Conservation (phyloP, 2,113 vertebrate genomes). For the Tringa solitaria region DNA sequence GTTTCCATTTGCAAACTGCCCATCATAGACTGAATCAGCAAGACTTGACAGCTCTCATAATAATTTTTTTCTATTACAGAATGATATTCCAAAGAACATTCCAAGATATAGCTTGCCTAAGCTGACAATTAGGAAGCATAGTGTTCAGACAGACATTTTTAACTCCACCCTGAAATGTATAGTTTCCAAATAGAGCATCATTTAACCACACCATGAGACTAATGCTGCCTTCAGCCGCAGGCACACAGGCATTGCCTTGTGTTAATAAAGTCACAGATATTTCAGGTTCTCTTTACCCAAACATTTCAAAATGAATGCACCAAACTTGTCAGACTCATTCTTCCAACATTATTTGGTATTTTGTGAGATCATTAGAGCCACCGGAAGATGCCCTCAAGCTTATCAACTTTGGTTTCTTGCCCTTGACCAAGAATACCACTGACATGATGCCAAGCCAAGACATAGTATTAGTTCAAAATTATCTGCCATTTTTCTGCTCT, state of each 20-base stretch:
- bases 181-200: neutral
- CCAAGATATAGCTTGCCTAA: neutral
- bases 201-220: neutral
- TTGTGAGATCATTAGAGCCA: neutral
- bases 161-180: neutral
- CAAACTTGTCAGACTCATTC: neutral
- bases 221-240: neutral
- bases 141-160: neutral
- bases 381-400: neutral
- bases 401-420: neutral
- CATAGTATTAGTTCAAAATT: neutral
- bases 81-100: neutral
- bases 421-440: neutral
- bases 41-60: neutral
- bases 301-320: neutral
- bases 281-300: neutral
- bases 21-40: neutral
- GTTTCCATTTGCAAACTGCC: neutral
- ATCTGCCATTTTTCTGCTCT: neutral
- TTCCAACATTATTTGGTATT: neutral
- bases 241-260: neutral
- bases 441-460: neutral
- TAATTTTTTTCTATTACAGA: neutral
- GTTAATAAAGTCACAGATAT: neutral
- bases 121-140: neutral